These are phyloP conservation scores for Germaria angustata DNA, from an alignment of 2,888 invertebrate species.

Conservation along the genomic window DNA sequence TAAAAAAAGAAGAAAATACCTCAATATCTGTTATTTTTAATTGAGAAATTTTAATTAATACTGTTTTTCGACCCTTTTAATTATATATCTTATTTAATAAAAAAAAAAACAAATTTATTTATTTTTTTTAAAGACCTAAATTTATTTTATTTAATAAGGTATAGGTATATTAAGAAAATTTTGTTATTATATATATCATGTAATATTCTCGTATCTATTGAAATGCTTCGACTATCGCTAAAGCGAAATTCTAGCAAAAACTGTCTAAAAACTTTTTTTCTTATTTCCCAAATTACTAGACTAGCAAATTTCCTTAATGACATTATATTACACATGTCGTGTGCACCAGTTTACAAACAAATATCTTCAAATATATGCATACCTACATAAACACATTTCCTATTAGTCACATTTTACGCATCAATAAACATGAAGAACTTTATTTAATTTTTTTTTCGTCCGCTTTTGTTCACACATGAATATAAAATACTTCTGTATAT, in stretches of 20 bases:
- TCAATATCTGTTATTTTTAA: too few species aligned
- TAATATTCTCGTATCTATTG: too few species aligned
- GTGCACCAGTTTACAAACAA: slow-evolving; percentile 6
- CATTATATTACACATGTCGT: slow-evolving; percentile 28
- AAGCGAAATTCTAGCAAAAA: neutral
- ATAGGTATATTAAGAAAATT: too few species aligned
- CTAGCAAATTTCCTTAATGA: slow-evolving; percentile 44
- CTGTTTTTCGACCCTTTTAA: too few species aligned
- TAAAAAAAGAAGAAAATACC: too few species aligned
- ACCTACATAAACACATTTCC: slow-evolving; percentile 38
- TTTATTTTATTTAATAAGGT: too few species aligned
- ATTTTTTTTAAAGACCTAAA: too few species aligned
- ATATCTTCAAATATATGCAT: neutral
- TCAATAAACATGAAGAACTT: slow-evolving; percentile 50
- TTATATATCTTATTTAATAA: too few species aligned
- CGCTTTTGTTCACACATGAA: slow-evolving; percentile 43
- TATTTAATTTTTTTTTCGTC: slow-evolving; percentile 27
- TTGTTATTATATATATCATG: too few species aligned
- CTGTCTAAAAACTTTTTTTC: neutral
- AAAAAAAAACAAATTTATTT: too few species aligned
- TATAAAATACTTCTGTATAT: slow-evolving; percentile 52
- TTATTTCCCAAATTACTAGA: slow-evolving; percentile 3
- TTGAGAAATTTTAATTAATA: too few species aligned
- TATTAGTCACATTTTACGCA: slow-evolving; percentile 65
- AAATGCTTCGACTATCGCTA: neutral